These are phyloP conservation scores for Macrotus californicus DNA, from an alignment of 2,113 vertebrate species.

Conservation along the genomic window DNA sequence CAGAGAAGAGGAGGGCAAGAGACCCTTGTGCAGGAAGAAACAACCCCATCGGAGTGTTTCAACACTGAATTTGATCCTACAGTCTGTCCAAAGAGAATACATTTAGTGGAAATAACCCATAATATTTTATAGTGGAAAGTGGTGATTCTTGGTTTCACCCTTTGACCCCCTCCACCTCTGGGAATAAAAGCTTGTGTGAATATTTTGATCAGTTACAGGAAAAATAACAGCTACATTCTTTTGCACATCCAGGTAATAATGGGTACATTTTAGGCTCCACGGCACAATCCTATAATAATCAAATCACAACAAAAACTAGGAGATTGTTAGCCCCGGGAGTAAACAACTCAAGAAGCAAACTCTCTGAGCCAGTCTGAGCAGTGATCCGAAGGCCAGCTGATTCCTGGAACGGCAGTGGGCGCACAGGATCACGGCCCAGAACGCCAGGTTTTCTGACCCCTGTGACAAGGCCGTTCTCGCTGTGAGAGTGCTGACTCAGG, in stretches of 20 bases:
- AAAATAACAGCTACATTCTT: not conserved
- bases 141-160: not conserved
- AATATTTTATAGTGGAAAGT: not conserved
- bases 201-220: not conserved
- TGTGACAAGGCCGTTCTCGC: not conserved
- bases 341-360: not conserved
- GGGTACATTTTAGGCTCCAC: not conserved
- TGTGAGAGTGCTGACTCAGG: not conserved
- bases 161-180: not conserved
- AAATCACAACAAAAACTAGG: not conserved
- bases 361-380: not conserved
- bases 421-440: accelerated
- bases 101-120: not conserved
- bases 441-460: not conserved
- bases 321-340: not conserved
- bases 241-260: not conserved
- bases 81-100: not conserved
- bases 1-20: not conserved
- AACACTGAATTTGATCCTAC: not conserved
- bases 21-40: not conserved
- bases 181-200: not conserved
- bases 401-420: not conserved
- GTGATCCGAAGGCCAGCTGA: not conserved
- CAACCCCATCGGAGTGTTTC: not conserved
- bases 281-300: not conserved